Conservation (phyloP, 2,797 vertebrate genomes). For the Phalanger gymnotis region DNA sequence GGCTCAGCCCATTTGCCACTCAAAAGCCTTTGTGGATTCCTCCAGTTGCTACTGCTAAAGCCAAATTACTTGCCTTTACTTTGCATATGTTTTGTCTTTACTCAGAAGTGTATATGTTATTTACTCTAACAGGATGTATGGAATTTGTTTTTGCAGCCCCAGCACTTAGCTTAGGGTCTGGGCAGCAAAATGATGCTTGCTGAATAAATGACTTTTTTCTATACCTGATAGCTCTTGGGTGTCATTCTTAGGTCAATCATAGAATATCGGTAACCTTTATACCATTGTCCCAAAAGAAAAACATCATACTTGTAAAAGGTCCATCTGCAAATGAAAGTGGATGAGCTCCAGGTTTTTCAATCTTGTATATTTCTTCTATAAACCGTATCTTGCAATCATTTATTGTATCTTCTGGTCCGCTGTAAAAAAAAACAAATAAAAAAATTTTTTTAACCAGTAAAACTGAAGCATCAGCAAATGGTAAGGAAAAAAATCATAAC, state of each 20-base stretch:
- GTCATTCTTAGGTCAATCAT: slow-evolving; percentile 52
- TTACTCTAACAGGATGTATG: neutral
- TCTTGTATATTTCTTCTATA: slow-evolving; percentile 97
- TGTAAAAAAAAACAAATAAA: slow-evolving; percentile 83
- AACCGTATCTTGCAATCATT: slow-evolving; percentile 96
- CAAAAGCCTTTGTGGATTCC: neutral
- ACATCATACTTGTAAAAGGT: slow-evolving; percentile 94
- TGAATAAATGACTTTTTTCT: neutral
- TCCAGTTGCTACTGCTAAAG: neutral
- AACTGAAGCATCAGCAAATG: slow-evolving; percentile 51
- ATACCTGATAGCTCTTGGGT: slow-evolving; percentile 22
- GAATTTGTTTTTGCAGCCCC: neutral
- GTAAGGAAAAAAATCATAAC: slow-evolving; percentile 10
- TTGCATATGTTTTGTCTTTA: neutral
- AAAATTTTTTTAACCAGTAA: slow-evolving; percentile 58
- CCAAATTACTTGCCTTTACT: neutral
- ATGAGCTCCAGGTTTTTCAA: slow-evolving; percentile 93
- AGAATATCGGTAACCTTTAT: neutral
- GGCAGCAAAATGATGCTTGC: neutral
- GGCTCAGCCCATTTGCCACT: neutral
- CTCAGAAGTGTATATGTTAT: neutral
- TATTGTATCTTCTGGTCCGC: slow-evolving; percentile 93
- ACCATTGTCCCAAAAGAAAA: slow-evolving; percentile 49
- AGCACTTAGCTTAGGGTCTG: neutral
- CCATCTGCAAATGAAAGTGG: slow-evolving; percentile 93